Base-by-base conservation (phyloP, 2,797 vertebrate species). In the Brachymystax lenok region DNA sequence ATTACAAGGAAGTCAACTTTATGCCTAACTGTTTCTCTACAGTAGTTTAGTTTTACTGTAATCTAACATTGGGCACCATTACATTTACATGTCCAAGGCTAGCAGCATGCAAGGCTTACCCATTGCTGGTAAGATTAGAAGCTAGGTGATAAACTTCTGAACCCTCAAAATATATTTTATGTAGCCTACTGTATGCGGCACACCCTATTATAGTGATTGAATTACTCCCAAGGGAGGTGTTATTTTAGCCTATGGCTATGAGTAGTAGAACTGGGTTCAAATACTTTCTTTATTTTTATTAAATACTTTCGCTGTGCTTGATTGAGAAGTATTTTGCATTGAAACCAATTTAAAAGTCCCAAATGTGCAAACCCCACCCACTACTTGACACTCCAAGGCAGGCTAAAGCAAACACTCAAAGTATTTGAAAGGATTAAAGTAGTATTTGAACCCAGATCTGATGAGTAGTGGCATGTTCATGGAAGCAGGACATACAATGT, bases 151-250 rank as follows among this genome's bases (percentile, higher is more conserved):
- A 56, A 27, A 75, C 69, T 16, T 13, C 51, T 30, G 12, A 35
- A 28, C 40, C n/a, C 71, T 68, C n/a, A 40, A 33, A 54, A 68
- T 64, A 77, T 71, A 21, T 77, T 64, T 63, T 51, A 73, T 56
- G 61, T 66, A n/a, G n/a, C 56, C 19, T 59, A 56, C 54, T 56
- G 70, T 51, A 33, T 21, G 71, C 13, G 17, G 17, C 71, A 63
- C 71, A 61, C 64, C 50, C 66, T 56, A 30, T 4, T 24, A 56
- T 21, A 16, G 27, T 54, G 74, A 75, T 56, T 54, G 51, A 17
- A 69, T 75, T 75, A 69, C 52, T 35, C 17, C 66, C n/a, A n/a
- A 54, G 66, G 64, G 66, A 75, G 74, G 66, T 69, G 13, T 52
- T 16, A n/a, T 27, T 33, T 69, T 21, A 46, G 16, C 35, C 50